Evolutionary conservation across 37 sponge, comb jelly and placozoan genomes (phyloP).

Genomic region (Eunapius fragilis): DNA sequence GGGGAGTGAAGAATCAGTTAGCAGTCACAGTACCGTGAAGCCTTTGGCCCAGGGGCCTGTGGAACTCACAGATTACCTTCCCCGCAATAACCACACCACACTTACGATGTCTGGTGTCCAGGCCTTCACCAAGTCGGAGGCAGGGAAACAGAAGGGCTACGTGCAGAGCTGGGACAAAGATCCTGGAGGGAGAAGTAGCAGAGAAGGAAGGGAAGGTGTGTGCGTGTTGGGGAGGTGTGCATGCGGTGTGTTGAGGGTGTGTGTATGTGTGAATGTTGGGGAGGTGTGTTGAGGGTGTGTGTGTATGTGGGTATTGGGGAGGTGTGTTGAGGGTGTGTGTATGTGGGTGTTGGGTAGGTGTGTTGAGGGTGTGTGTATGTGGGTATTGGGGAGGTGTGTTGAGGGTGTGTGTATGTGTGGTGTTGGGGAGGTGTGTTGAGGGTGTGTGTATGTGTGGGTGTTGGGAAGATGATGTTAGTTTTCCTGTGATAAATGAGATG

Average conservation of each 20-base stretch:
- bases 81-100: neutral
- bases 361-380: neutral
- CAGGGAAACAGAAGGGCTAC: slow-evolving; percentile 19
- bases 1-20: neutral
- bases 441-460: no score
- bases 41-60: neutral
- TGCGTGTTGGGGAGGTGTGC: neutral
- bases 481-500: no score
- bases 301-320: no score
- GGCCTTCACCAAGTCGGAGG: slow-evolving; percentile 16
- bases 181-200: neutral
- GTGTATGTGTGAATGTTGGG: no score
- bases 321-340: no score
- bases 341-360: neutral
- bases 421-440: neutral
- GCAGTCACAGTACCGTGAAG: neutral
- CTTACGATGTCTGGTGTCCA: neutral
- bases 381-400: no score
- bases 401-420: neutral
- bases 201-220: neutral
- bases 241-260: no score
- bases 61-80: neutral
- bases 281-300: no score
- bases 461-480: no score
- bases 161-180: neutral